Base-by-base conservation (phyloP, 2,888 invertebrate genomes). In the Pegoplata infirma region DNA sequence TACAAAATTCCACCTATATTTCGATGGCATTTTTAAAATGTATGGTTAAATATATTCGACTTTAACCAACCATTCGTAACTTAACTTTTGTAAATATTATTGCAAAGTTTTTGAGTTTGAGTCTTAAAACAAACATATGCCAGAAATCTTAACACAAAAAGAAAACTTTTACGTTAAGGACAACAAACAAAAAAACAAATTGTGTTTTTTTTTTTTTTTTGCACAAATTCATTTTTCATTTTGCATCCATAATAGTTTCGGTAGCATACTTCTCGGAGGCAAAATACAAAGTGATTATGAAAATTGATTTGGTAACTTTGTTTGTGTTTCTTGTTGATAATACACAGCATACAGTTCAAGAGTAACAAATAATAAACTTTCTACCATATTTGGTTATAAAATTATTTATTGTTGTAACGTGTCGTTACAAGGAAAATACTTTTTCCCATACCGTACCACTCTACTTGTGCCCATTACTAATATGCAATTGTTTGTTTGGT, bases 281-380 rank as follows among this genome's bases (percentile, higher is more conserved):
- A 56, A 25, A 53, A 77, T 51, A 51, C 25, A 36, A 69, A 73
- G 47, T 73, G 73, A 73, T 78, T 78, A 73, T 68, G 58, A 64
- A 78, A 73, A 78, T 73, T 78, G 73, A 78, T 78, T 77, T 77
- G 67, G 40, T 63, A 72, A 61, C 47, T 61, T 67, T 55, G 66
- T 66, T 73, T 73, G 44, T 21, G 17, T 66, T 64, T 47, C 28
- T 36, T 53, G 25, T 69, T 71, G 14, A 67, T 44, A 14, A 49
- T n/a, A n/a, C 6, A 16, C 16, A 55, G 25, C 5, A 40, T 32
- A n/a, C n/a, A n/a, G n/a, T n/a, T n/a, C n/a, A 32, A 32, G 10
- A 10, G 32, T 32, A 32, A 32, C 32, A 32, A 10, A 32, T 23
- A 25, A 12, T 28, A 63, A 76, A 72, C 10, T 49, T 66, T 61